Evolutionary conservation across 2,113 vertebrate species (phyloP), one percentile per base, ranked within the genome.

Genomic region (Proterorhinus semilunaris): DNA sequence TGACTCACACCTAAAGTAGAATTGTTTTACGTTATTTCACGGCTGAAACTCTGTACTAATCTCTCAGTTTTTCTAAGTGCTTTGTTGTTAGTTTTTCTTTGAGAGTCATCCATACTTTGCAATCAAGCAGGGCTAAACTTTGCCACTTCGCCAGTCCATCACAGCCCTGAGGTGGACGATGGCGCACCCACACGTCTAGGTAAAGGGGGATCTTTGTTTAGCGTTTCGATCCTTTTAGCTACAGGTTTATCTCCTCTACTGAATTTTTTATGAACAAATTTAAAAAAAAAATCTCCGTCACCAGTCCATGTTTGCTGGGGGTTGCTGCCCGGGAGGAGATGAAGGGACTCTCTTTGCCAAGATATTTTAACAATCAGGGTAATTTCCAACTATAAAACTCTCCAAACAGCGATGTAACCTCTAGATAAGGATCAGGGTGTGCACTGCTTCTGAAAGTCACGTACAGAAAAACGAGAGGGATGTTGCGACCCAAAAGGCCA

Each of bases 341-440:
- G 62, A 78, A 65, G 65, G 81, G 75, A 66, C 63, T 66, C 76
- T 71, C 65, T 71, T 64, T 17, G 13, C 61, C 50, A 54, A 72
- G 69, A 85, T 65, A 74, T 80, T 74, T 81, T 63, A 78, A 67
- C 76, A 75, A 74, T 51, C 6, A n/a, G 66, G 78, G 78, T 86
- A 86, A 88, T 90, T 89, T 88, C 89, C 89, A 78, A 67, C 54
- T 58, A 89, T 84, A 81, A 78, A 67, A 48, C 63, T 73, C 49
- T 36, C 64, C 73, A 86, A 86, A 88, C 81, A 86, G 49, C 65
- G 65, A 73, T 78, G 73, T 75, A 75, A 75, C 68, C 76, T 58
- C 46, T 61, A 61, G 61, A 69, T 43, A 15, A 42, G 51, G 54
- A 48, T n/a, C 1, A 73, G 74, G 76, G 77, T 88, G 77, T 78